Base-by-base conservation (phyloP, 1,140 invertebrate genomes). In the Drosophila sechellia region DNA sequence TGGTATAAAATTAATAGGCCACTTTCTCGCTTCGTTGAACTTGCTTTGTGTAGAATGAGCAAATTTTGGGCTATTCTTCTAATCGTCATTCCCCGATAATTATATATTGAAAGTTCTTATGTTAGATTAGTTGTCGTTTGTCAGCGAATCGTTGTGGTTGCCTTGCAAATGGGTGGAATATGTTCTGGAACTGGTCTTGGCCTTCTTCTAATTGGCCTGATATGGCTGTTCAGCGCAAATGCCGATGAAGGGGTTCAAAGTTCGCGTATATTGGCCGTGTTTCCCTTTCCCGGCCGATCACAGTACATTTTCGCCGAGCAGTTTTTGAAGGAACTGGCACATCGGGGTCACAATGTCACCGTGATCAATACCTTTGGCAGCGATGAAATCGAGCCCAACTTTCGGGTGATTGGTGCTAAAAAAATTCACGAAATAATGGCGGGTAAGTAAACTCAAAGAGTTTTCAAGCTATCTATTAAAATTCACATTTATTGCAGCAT, bases 291-390 rank as follows among this genome's bases (percentile, higher is more conserved):
- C 3, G 85, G 91, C 1, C 89, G 77, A 50, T 92, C 90, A 6
- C 90, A 92, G 25, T 90, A 91, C 20, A 80, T 92, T 39, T 72
- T 86, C 15, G 90, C 81, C 0, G 73, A 90, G 13, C 75, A 77
- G 11, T 87, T 93, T 54, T 46, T 93, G 0, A 92, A 92, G 48
- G 90, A 90, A 43, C 71, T 94, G 35, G 87, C 92, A 0, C 65
- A 74, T 17, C 74, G 91, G 27, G 93, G 93, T n/a, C 94, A 94
- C 76, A 87, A 94, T 57, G 89, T 94, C 0, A 93, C 92, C 5
- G 90, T 93, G 4, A 90, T 93, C 4, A 93, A 92, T 56, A 90
- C 91, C 0, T 93, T 92, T 60, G 91, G 89, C n/a, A 74, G 92
- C 56, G 90, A 89, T 27, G 70, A 81, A 37, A 57, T 53, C 0